Conservation (phyloP, 2,797 vertebrate genomes). For the Oreonectes daqikongensis region DNA sequence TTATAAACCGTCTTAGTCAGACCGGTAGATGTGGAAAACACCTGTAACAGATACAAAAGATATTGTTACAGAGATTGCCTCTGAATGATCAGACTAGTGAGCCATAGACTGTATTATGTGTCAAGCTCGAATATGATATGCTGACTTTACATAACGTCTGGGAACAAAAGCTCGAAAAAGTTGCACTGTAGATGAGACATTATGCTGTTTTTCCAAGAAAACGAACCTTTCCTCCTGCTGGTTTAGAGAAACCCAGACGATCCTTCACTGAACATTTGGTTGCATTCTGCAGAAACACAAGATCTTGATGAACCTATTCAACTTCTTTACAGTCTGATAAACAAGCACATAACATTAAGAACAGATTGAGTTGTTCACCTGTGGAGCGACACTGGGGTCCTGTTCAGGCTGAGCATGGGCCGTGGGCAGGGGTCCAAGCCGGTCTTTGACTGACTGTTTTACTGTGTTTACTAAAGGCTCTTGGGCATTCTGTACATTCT, state of each 20-base stretch:
- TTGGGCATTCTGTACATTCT: slow-evolving; percentile 64
- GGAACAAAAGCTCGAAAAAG: not conserved
- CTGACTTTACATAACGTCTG: no score
- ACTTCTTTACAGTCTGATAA: not conserved
- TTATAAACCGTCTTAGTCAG: slow-evolving; percentile 99
- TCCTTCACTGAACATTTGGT: slow-evolving; percentile 91
- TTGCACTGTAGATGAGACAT: not conserved
- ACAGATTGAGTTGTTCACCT: slow-evolving; percentile 72
- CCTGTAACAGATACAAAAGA: slow-evolving; percentile 72
- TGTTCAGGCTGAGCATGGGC: slow-evolving; percentile 82
- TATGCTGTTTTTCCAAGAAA: not conserved
- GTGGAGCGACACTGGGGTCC: slow-evolving; percentile 77
- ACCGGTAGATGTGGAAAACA: slow-evolving; percentile 92
- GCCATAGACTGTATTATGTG: not conserved
- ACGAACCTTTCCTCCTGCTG: slow-evolving; percentile 86
- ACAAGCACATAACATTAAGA: slow-evolving; percentile 13
- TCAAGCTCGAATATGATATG: no score
- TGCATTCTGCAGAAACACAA: slow-evolving; percentile 76
- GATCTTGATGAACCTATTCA: not conserved
- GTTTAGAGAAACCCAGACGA: slow-evolving; percentile 89
- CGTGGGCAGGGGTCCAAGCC: slow-evolving; percentile 87
- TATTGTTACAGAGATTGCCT: not conserved
- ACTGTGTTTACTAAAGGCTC: slow-evolving; percentile 79
- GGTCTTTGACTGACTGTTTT: slow-evolving; percentile 95
- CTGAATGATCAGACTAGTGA: not conserved